These are phyloP conservation scores for Pseudochromis fuscus DNA, from an alignment of 2,797 vertebrate species.

Conservation along the genomic window DNA sequence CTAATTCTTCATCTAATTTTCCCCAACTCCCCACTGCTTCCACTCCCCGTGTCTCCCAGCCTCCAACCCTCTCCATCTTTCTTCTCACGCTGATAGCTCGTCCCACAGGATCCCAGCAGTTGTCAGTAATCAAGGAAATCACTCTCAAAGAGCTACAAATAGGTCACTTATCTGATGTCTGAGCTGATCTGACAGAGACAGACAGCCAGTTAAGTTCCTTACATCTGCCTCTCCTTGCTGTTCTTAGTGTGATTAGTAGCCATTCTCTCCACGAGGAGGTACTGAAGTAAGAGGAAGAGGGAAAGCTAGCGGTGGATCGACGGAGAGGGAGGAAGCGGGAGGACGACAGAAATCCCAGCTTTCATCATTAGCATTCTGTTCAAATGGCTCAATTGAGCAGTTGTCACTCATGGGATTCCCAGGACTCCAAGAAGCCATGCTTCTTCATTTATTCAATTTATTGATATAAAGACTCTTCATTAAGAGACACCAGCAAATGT, in stretches of 20 bases:
- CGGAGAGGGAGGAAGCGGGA: constrained; percentile 18
- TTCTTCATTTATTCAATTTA: constrained; percentile 84
- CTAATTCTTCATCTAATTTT: constrained; percentile 78
- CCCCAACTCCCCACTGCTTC: constrained; percentile 55
- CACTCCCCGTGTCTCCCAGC: constrained; percentile 39
- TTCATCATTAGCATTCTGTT: constrained; percentile 81
- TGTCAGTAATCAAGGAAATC: constrained; percentile 84
- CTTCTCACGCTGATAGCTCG: constrained; percentile 72
- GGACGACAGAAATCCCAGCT: constrained; percentile 56
- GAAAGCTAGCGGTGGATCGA: constrained; percentile 33
- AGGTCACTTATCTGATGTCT: constrained; percentile 82
- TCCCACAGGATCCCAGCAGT: constrained; percentile 77
- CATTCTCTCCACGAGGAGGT: constrained; percentile 54
- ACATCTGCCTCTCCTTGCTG: constrained; percentile 60
- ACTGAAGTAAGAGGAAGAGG: constrained; percentile 43
- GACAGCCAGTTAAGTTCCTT: constrained; percentile 69
- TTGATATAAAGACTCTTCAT: constrained; percentile 83
- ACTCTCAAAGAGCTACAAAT: constrained; percentile 81
- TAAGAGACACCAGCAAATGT: constrained; percentile 75
- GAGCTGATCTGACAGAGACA: constrained; percentile 76
- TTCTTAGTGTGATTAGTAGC: constrained; percentile 74
- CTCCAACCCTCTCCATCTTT: constrained; percentile 59
- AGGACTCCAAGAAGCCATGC: constrained; percentile 63
- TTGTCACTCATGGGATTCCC: constrained; percentile 77
- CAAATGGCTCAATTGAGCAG: constrained; percentile 80